These are phyloP conservation scores for Hybos culiciformis DNA, from an alignment of 2,888 invertebrate species.

Conservation along the genomic window DNA sequence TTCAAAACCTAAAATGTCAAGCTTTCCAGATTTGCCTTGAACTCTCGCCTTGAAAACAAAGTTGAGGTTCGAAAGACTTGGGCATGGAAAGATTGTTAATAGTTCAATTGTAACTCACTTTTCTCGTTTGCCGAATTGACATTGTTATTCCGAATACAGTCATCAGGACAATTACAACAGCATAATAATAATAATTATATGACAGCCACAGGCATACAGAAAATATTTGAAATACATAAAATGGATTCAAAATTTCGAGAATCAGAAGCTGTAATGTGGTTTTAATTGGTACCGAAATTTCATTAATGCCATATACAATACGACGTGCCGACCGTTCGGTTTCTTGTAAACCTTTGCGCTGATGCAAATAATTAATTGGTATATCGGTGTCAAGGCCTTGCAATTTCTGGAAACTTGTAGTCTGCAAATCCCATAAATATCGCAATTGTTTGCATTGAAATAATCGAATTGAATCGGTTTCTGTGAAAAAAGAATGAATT, in stretches of 20 bases:
- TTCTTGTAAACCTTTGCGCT: constrained; percentile 25
- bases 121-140: constrained; percentile 70
- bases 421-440: constrained; percentile 64
- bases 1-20: no score
- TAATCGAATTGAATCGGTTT: constrained; percentile 43
- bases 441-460: constrained; percentile 75
- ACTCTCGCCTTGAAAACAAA: no score
- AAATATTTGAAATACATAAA: constrained; percentile 90
- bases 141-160: constrained; percentile 71
- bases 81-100: not conserved
- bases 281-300: constrained; percentile 68
- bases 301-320: constrained; percentile 69
- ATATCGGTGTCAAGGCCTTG: constrained; percentile 52
- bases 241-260: constrained; percentile 80
- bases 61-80: not conserved
- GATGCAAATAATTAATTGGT: constrained; percentile 28
- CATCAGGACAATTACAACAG: constrained; percentile 72
- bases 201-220: constrained; percentile 80
- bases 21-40: no score
- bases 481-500: constrained; percentile 27
- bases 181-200: constrained; percentile 83
- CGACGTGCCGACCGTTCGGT: constrained; percentile 39
- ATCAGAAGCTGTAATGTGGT: constrained; percentile 56
- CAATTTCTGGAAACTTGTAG: constrained; percentile 53
- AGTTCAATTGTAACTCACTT: constrained; percentile 38